Evolutionary conservation across 2,888 invertebrate species (phyloP).

Genomic region (Liopterus haemorrhoidalis): DNA sequence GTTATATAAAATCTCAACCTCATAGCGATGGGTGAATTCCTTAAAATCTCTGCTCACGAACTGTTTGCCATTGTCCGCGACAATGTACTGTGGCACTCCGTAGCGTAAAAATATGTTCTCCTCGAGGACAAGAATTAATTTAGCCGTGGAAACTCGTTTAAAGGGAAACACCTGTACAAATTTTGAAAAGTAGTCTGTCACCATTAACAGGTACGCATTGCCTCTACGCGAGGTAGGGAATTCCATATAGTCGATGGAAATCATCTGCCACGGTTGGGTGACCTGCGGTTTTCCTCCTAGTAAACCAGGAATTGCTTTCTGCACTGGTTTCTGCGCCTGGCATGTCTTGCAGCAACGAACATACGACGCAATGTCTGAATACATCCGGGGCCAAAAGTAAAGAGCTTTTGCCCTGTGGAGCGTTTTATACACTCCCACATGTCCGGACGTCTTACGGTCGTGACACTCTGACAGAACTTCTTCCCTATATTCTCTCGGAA

Average conservation of each 20-base stretch:
- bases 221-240: slow-evolving; percentile 7
- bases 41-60: too few species aligned
- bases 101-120: too few species aligned
- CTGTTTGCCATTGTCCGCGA: too few species aligned
- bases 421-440: background rate
- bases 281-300: slow-evolving; percentile 5
- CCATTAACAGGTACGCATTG: slow-evolving; percentile 2
- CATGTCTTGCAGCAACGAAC: background rate
- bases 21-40: too few species aligned
- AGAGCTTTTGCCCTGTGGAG: background rate
- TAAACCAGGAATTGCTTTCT: slow-evolving; percentile 2
- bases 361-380: background rate
- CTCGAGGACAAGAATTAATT: background rate
- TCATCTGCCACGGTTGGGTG: slow-evolving; percentile 7
- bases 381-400: slow-evolving; percentile 9
- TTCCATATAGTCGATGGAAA: slow-evolving; percentile 9
- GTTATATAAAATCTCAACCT: too few species aligned
- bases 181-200: slow-evolving; percentile 11
- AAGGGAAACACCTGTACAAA: background rate
- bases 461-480: background rate
- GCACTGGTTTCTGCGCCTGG: background rate
- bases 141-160: background rate
- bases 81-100: too few species aligned
- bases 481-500: slow-evolving; percentile 9
- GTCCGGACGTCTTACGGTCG: background rate